Conservation (phyloP, 1,140 invertebrate species). For the Conus ventricosus region DNA sequence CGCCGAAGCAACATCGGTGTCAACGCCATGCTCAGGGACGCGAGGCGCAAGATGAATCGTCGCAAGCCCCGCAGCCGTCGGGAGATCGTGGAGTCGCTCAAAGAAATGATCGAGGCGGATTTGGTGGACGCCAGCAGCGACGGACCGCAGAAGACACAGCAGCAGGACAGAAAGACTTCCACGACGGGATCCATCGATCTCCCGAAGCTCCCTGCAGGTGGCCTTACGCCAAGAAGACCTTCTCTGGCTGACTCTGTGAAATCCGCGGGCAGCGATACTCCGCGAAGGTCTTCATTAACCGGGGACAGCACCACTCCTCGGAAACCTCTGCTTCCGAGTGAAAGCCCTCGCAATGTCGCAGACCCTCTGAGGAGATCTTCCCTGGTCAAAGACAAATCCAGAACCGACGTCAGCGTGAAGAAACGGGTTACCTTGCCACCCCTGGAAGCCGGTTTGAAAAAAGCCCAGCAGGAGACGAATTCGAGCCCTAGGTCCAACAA, state of each 20-base stretch:
- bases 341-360: not conserved
- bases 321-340: not conserved
- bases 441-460: not conserved
- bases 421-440: slow-evolving; percentile 1
- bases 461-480: not conserved
- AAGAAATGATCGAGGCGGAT: slow-evolving; percentile 65
- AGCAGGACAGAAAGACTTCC: not conserved
- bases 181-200: not conserved
- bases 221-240: not conserved
- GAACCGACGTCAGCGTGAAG: not conserved
- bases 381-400: slow-evolving; percentile 3
- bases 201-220: not conserved
- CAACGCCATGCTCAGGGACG: slow-evolving; percentile 27
- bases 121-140: slow-evolving; percentile 44
- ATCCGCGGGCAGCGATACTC: not conserved
- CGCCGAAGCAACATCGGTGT: slow-evolving; percentile 32
- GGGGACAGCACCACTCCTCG: not conserved
- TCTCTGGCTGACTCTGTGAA: not conserved
- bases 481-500: not conserved
- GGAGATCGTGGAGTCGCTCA: slow-evolving; percentile 61
- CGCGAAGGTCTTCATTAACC: not conserved
- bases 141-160: not conserved
- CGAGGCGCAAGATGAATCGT: slow-evolving; percentile 37
- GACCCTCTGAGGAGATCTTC: slow-evolving; percentile 13
- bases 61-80: slow-evolving; percentile 62